Percentiles rank a stretch among this genome's conserved stretches.
Conservation (phyloP, 2,797 vertebrate genomes). For the Hephaestus fuliginosus region DNA sequence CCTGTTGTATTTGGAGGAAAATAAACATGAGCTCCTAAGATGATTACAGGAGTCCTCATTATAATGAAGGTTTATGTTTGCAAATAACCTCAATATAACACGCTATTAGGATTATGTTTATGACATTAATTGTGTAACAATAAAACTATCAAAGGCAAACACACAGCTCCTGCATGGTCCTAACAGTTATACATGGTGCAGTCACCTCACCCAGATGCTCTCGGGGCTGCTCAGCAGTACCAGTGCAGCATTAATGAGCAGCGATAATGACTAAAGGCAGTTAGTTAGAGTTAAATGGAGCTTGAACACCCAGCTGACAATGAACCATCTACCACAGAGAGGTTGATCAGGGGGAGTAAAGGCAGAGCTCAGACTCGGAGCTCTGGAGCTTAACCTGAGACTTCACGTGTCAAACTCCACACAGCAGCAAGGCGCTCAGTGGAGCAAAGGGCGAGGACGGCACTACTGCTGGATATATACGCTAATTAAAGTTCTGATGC, state of each 20-base stretch:
- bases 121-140: slow-evolving; percentile 40
- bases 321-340: slow-evolving; percentile 68
- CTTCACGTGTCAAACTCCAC: slow-evolving; percentile 56
- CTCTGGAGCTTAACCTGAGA: slow-evolving; percentile 63
- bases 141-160: slow-evolving; percentile 40
- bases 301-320: slow-evolving; percentile 82
- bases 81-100: slow-evolving; percentile 45
- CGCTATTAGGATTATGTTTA: slow-evolving; percentile 52
- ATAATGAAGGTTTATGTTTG: slow-evolving; percentile 52
- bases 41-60: slow-evolving; percentile 57
- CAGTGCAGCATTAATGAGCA: slow-evolving; percentile 76
- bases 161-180: slow-evolving; percentile 19
- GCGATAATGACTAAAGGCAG: slow-evolving; percentile 80
- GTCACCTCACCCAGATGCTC: slow-evolving; percentile 62
- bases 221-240: slow-evolving; percentile 57
- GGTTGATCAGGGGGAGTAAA: slow-evolving; percentile 64
- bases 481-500: slow-evolving; percentile 38
- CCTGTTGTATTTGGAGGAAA: slow-evolving; percentile 47
- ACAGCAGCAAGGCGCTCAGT: slow-evolving; percentile 17
- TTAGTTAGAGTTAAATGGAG: slow-evolving; percentile 83
- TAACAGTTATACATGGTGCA: slow-evolving; percentile 42
- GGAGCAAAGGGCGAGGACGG: slow-evolving; percentile 37
- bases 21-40: slow-evolving; percentile 53
- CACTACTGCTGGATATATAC: slow-evolving; percentile 9
- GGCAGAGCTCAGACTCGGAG: slow-evolving; percentile 51